Percentiles rank a stretch among this genome's conserved stretches.
phyloP scores from a whole-genome alignment of 2,797 vertebrate genomes.

The Gymnoscopelus braueri region DNA sequence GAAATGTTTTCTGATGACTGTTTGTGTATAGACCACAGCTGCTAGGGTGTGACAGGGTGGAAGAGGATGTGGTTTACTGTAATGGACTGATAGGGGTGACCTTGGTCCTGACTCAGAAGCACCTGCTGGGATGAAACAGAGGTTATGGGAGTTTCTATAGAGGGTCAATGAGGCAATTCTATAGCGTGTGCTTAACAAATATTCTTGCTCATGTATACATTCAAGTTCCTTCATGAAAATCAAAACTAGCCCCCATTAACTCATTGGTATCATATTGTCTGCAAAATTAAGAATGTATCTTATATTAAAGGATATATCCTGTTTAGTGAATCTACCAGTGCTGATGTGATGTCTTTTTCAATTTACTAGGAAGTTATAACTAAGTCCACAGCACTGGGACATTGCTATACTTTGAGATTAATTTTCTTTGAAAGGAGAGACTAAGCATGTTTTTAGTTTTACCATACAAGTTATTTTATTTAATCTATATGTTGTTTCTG shows the following conservation, averaged over 20 bases:
- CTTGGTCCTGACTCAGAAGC: conserved; percentile 70
- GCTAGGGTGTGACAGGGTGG: conserved; percentile 63
- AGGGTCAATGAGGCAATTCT: too few species aligned
- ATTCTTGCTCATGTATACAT: too few species aligned
- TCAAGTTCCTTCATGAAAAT: too few species aligned
- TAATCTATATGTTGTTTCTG: conserved; percentile 6
- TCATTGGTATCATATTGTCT: too few species aligned
- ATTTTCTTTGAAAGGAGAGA: not conserved
- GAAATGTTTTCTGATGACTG: conserved; percentile 68
- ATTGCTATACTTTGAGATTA: not conserved
- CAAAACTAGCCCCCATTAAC: too few species aligned
- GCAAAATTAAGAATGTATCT: too few species aligned
- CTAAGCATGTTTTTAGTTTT: not conserved
- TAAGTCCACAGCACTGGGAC: too few species aligned
- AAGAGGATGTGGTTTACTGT: conserved; percentile 71
- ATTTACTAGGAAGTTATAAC: too few species aligned
- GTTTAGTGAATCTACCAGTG: too few species aligned
- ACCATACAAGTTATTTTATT: not conserved
- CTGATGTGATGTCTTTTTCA: too few species aligned
- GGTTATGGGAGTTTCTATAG: conserved; percentile 6
- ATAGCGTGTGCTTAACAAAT: too few species aligned
- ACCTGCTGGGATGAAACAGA: conserved; percentile 69
- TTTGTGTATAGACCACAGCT: conserved; percentile 61
- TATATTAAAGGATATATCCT: too few species aligned
- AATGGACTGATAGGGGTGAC: conserved; percentile 67